Base-by-base conservation (phyloP, 2,888 invertebrate species). In the Acronicta leporina region DNA sequence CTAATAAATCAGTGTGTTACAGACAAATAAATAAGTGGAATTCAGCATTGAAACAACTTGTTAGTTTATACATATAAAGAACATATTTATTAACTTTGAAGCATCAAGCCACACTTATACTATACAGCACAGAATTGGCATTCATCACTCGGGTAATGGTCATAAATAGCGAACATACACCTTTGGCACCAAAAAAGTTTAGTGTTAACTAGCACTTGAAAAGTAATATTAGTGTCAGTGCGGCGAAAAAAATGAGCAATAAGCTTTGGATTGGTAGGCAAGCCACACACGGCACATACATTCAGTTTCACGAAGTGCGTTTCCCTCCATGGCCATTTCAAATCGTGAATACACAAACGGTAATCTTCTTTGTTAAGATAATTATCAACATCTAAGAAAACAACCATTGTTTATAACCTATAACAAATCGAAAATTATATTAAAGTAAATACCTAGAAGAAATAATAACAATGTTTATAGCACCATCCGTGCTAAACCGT, bases 311-410 rank as follows among this genome's bases (percentile, higher is more conserved):
- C 20, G 20, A 27, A 60, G 47, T 65, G 65, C 16, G 65, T 65
- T 57, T 61, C 57, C 46, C 43, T 49, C 60, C 65, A 60, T 49
- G 59, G 53, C 59, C 59, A 62, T 51, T 62, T 56, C 43, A 45
- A 41, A 45, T 62, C 62, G 43, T 52, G 47, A 47, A 62, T 56
- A 49, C 62, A 62, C 56, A 56, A 51, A 38, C 56, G 55, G 56
- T 56, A 56, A 43, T 56, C 47, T 48, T 56, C 51, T 56, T 52
- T 56, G 45, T 47, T 56, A 33, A 62, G 47, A 51, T 62, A 27
- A 27, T 27, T 27, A 27, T 27, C 27, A 27, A 27, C 27, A 27
- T 27, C 27, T 27, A 27, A 27, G 27, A 27, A 27, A 27, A 27
- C 27, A 27, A 62, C 27, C 27, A 27, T 27, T 27, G 27, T 27